Conservation (phyloP, 2,113 vertebrate genomes). For the Equus quagga region DNA sequence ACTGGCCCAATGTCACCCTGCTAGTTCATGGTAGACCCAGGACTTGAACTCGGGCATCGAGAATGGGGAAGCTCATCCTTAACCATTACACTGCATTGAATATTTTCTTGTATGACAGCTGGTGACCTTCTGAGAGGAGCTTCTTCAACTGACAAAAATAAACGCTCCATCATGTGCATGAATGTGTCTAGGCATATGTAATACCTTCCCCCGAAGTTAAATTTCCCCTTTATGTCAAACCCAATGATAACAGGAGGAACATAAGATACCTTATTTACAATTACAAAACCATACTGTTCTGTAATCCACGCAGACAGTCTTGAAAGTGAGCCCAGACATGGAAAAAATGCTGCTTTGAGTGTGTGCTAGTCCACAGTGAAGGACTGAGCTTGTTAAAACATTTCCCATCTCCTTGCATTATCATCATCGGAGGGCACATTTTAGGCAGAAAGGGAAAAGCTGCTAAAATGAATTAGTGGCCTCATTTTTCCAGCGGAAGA, state of each 20-base stretch:
- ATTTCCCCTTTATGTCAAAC: conserved; percentile 71
- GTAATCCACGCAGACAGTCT: conserved; percentile 65
- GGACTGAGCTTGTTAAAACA: neutral
- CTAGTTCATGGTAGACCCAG: neutral
- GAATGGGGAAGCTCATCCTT: neutral
- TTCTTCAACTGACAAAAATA: conserved; percentile 66
- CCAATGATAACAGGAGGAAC: conserved; percentile 55
- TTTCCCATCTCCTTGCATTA: neutral
- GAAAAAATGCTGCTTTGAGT: conserved; percentile 64
- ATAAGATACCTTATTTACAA: conserved; percentile 59
- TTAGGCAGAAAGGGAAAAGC: conserved; percentile 54
- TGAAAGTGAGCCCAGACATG: conserved; percentile 69
- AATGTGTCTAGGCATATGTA: conserved; percentile 45
- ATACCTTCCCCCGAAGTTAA: conserved; percentile 58
- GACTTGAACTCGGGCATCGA: neutral
- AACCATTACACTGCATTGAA: neutral
- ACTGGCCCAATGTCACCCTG: neutral
- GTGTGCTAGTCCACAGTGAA: neutral
- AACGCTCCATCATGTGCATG: conserved; percentile 39
- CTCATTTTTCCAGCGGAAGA: neutral
- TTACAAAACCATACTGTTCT: conserved; percentile 55
- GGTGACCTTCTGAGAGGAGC: conserved; percentile 74
- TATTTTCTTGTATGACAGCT: conserved; percentile 59
- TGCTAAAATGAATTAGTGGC: conserved; percentile 66
- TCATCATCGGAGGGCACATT: conserved; percentile 52